Evolutionary conservation across 2,797 vertebrate species (phyloP), one percentile per base, ranked within the genome.

Genomic region (Enteromius thamalakanensis): DNA sequence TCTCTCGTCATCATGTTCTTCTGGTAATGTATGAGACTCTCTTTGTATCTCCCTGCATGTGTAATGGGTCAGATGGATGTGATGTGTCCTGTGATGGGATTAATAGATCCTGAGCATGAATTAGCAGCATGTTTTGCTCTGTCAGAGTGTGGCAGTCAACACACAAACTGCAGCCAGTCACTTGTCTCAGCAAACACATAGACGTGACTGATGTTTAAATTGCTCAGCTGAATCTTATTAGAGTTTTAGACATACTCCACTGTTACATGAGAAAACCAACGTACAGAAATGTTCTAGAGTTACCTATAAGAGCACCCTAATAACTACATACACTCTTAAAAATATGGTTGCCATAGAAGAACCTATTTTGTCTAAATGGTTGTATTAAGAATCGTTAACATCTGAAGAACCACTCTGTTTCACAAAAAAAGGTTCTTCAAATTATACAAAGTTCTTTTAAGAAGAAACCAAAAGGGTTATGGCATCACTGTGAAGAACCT

Each of bases 141-240:
- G 23, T 49, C 69, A 49, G 69, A 32, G 26, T 49, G 69, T 49
- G 42, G 15, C 23, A 23, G 23, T 71, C 42, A 71, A 19, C 70
- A 19, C 23, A 21, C 15, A 72, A 51, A 11, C 40, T 7, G 12
- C 68, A 45, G 3, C 2, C 37, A n/a, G 40, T 45, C 14, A n/a
- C 40, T 40, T 69, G 69, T 71, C 26, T 71, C 69, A 17, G 42
- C 23, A 71, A 47, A 17, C 23, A 26, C 69, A 71, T 47, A 71
- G 14, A 71, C 29, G 23, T 29, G 42, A 29, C 47, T 11, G 4
- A 71, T 47, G 42, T 29, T 71, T 19, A 19, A 45, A 42, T 49
- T 19, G 15, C 42, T 7, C 23, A 49, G 23, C 23, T 29, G 23
- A 49, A 71, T 9, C 12, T 47, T 71, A 26, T 26, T 29, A 29